Percentiles rank a stretch among this genome's conserved stretches.
Conservation (phyloP, 2,888 invertebrate genomes). For the Pycnomerus fuliginosus region DNA sequence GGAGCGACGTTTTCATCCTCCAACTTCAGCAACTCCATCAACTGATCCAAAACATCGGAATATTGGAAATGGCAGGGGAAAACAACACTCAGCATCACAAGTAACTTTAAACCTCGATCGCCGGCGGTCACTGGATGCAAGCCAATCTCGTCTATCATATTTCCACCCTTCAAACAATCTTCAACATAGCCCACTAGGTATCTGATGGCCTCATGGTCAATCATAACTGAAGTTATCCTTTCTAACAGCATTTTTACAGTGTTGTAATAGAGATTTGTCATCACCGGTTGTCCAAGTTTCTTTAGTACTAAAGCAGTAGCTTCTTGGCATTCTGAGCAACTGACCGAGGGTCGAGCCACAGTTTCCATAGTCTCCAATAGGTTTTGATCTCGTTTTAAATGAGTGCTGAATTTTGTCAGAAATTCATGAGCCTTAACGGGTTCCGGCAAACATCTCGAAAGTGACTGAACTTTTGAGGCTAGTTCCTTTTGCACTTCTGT, state of each 20-base stretch:
- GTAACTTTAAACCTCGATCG: slow-evolving; percentile 83
- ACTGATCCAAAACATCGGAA: slow-evolving; percentile 75
- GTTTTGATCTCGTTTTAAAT: slow-evolving; percentile 71
- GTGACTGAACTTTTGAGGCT: slow-evolving; percentile 64
- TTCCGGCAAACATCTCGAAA: slow-evolving; percentile 82
- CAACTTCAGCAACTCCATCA: slow-evolving; percentile 74
- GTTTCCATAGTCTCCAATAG: slow-evolving; percentile 81
- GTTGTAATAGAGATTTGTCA: slow-evolving; percentile 94
- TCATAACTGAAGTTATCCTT: slow-evolving; percentile 93
- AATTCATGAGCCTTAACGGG: slow-evolving; percentile 90
- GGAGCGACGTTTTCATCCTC: slow-evolving; percentile 82
- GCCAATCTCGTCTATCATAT: slow-evolving; percentile 73
- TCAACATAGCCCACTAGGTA: slow-evolving; percentile 61
- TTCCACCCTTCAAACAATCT: slow-evolving; percentile 72
- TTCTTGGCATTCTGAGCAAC: slow-evolving; percentile 92
- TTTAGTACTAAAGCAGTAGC: slow-evolving; percentile 84
- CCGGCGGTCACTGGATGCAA: slow-evolving; percentile 79
- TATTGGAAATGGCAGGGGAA: slow-evolving; percentile 92
- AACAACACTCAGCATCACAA: slow-evolving; percentile 87
- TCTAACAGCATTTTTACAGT: slow-evolving; percentile 94
- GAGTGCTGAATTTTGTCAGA: slow-evolving; percentile 76
- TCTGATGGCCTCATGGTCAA: slow-evolving; percentile 85
- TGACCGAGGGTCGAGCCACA: slow-evolving; percentile 85
- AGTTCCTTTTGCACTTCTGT: slow-evolving; percentile 73
- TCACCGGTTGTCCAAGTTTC: slow-evolving; percentile 90